Evolutionary conservation across 2,888 invertebrate species (phyloP), one percentile per base, ranked within the genome.

Genomic region (Drosophila rellima): DNA sequence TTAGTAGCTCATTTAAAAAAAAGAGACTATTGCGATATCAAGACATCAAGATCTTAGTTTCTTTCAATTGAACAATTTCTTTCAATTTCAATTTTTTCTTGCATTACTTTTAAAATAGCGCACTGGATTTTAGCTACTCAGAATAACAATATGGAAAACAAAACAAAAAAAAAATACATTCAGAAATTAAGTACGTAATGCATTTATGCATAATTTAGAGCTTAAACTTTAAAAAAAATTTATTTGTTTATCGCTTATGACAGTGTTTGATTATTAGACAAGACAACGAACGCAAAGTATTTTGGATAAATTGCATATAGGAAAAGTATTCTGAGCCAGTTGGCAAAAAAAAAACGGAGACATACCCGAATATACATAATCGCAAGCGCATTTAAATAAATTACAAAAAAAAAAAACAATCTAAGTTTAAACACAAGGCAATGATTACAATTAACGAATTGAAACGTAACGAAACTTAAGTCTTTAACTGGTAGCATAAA

Each of bases 301-400:
- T 69, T 51, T 26, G 45, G 23, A 40, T 47, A 64, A 44, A 42
- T 48, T 57, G 59, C 47, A 60, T 57, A 47, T 65, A 68, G 65
- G 57, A 70, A 57, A 61, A 80, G 70, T 75, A 69, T 57, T 74
- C 70, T 73, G 69, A 67, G 63, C 55, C 61, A 65, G 17, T 72
- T 74, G 62, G 67, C 60, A 59, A 11, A 54, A 37, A 37, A 5
- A 18, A 48, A 89, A 75, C 80, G 47, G 68, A 88, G 64, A 86
- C 86, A 88, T 89, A 89, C 90, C 90, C 84, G 45, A 89, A 70
- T 61, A 67, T 69, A 89, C 86, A 89, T 89, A 89, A 86, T 89
- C 90, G 74, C 74, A 78, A 80, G 70, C 71, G 90, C 89, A 88
- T 87, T 87, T 89, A 86, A 61, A 54, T 33, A 33, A 55, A 15